Evolutionary conservation across 1,140 invertebrate species (phyloP), one percentile per base, ranked within the genome.

Genomic region (Apolygus lucorum): DNA sequence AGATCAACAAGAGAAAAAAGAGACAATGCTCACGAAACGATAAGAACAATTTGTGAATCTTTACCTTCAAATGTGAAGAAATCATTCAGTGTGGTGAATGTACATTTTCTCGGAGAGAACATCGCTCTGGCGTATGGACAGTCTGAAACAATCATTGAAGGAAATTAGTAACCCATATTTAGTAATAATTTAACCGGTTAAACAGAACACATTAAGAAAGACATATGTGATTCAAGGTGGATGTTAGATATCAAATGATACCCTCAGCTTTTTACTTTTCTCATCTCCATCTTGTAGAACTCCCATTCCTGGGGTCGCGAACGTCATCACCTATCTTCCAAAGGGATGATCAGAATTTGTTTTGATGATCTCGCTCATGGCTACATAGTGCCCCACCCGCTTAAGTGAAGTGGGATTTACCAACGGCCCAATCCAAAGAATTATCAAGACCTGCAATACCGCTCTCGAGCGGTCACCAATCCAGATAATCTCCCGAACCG

Each of bases 11-110:
- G n/a, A n/a, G n/a, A n/a, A n/a, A n/a, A n/a, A n/a, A n/a, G n/a
- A n/a, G n/a, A n/a, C n/a, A n/a, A n/a, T n/a, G n/a, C n/a, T n/a
- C n/a, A n/a, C n/a, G n/a, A n/a, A n/a, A n/a, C n/a, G n/a, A n/a
- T n/a, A n/a, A n/a, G n/a, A n/a, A n/a, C n/a, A 17, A 59, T 24
- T 11, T 14, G 11, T 59, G 22, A 59, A 21, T 17, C 34, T 13
- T 59, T 59, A 59, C 54, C 54, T 59, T 59, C 54, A 59, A 59
- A 59, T 59, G 22, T 59, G 54, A 59, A 59, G 54, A 59, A 59
- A 59, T 59, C 54, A 59, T 59, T 59, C 54, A 59, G 54, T 59
- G 54, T 59, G 54, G 54, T 22, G 11, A 59, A 22, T 13, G 11
- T 24, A 22, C 54, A 21, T 11, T 22, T 14, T 13, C 22, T 11